phyloP scores from a whole-genome alignment of 2,888 invertebrate genomes.

The Cheilosia urbana region DNA sequence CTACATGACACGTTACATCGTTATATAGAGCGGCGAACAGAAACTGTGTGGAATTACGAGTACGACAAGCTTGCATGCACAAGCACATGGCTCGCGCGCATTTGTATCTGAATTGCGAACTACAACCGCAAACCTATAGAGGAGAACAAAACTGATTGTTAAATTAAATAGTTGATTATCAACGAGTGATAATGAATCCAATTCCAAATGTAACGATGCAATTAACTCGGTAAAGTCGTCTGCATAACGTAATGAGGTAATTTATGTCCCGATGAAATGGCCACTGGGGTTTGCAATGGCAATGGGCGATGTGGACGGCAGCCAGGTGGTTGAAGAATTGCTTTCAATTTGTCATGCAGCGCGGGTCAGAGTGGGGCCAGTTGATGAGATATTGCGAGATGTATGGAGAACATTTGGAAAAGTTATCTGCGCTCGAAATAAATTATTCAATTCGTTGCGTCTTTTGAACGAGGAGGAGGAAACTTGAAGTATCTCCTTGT shows the following conservation, averaged over 20 bases:
- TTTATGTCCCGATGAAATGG: constrained; percentile 20
- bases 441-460: neutral
- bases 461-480: no score
- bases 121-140: neutral
- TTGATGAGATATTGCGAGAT: neutral
- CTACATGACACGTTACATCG: constrained; percentile 34
- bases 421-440: neutral
- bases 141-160: constrained; percentile 36
- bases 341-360: constrained; percentile 12
- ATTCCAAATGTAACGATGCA: constrained; percentile 68
- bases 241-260: constrained; percentile 41
- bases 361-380: neutral
- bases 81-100: no score
- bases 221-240: constrained; percentile 60
- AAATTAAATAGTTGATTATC: constrained; percentile 73
- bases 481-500: no score
- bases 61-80: neutral
- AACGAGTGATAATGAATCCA: constrained; percentile 72
- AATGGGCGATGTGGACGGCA: neutral
- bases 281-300: neutral
- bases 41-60: constrained; percentile 37
- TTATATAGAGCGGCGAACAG: neutral
- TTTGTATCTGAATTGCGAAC: no score
- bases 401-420: neutral
- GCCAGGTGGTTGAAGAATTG: constrained; percentile 4